Percentiles rank a stretch among this genome's conserved stretches.
Evolutionary conservation across 1,140 invertebrate species (phyloP).

Genomic region (Nephotettix cincticeps): DNA sequence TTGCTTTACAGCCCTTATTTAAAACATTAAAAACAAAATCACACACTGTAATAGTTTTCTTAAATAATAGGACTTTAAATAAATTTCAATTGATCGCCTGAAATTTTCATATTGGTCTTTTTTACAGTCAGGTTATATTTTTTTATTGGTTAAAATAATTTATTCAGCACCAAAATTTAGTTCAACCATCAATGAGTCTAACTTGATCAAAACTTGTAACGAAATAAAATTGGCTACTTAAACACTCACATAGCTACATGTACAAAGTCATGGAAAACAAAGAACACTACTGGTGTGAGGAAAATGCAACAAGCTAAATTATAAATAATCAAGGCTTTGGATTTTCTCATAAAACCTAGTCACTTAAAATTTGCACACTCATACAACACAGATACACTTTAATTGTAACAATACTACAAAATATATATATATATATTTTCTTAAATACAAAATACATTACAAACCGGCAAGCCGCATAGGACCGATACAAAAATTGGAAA

Average conservation of each 20-base stretch:
- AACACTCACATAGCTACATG: background rate
- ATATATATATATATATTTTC: slow-evolving; percentile 22
- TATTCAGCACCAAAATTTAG: too few species aligned
- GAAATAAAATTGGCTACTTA: too few species aligned
- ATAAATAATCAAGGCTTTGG: background rate
- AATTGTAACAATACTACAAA: slow-evolving; percentile 13
- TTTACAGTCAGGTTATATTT: too few species aligned
- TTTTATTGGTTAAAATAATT: too few species aligned
- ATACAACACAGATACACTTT: slow-evolving; percentile 19
- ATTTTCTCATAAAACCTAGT: background rate
- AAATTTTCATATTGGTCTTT: too few species aligned
- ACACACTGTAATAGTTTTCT: too few species aligned
- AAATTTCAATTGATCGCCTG: too few species aligned
- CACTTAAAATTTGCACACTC: slow-evolving; percentile 3
- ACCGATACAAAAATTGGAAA: slow-evolving; percentile 22
- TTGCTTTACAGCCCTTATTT: too few species aligned
- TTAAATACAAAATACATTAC: slow-evolving; percentile 24
- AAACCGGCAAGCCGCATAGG: slow-evolving; percentile 19
- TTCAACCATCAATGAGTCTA: too few species aligned
- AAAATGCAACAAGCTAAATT: background rate
- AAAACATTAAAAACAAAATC: too few species aligned
- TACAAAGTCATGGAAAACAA: background rate
- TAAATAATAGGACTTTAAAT: too few species aligned
- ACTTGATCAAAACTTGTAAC: too few species aligned
- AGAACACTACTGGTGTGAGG: slow-evolving; percentile 1